Evolutionary conservation across 2,797 vertebrate species (phyloP).

Genomic region (Protonibea diacanthus): DNA sequence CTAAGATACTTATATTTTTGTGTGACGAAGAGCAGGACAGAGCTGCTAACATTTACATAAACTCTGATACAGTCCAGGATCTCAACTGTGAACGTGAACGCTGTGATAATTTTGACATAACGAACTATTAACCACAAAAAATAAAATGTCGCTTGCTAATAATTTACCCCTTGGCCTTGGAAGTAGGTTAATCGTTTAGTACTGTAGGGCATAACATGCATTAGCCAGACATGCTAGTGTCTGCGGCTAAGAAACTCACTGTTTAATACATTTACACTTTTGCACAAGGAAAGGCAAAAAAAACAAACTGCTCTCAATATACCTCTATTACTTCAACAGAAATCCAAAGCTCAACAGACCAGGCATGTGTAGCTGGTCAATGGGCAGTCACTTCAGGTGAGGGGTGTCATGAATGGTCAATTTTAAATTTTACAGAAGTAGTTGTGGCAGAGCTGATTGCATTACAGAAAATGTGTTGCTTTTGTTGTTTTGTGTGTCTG

Average conservation of each 20-base stretch:
- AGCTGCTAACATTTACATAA: too few relatives aligned
- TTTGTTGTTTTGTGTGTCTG: background rate
- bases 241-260: background rate
- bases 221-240: background rate
- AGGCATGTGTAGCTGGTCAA: background rate
- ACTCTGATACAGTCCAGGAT: too few relatives aligned
- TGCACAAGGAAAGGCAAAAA: background rate
- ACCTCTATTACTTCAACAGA: background rate
- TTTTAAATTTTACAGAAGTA: background rate
- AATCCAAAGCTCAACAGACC: background rate
- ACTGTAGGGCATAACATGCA: background rate
- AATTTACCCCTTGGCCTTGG: background rate
- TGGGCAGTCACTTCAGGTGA: background rate
- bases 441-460: background rate
- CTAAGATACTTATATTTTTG: too few relatives aligned
- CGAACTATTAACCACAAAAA: too few relatives aligned
- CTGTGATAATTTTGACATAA: too few relatives aligned
- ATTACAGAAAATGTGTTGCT: background rate
- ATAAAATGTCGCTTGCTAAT: too few relatives aligned
- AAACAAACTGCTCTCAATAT: background rate
- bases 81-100: too few relatives aligned
- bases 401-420: background rate
- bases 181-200: background rate
- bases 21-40: too few relatives aligned
- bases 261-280: constrained; percentile 1